A percentile compares a stretch with the other conserved stretches of the same genome.
Evolutionary conservation across 2,113 vertebrate genomes (phyloP).

Genomic region (Psittacara wagleri): DNA sequence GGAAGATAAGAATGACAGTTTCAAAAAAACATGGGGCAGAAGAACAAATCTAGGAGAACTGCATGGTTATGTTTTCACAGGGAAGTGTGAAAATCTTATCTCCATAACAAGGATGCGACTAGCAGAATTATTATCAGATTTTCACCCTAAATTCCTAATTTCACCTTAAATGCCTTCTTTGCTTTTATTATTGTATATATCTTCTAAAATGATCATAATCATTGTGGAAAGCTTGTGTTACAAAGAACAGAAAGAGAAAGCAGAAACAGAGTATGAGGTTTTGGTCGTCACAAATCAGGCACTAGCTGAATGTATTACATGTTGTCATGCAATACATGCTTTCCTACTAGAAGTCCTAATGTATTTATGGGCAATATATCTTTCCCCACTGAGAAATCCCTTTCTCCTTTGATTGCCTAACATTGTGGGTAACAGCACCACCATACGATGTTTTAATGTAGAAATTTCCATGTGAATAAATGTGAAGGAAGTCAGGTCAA

Average conservation of each 20-base stretch:
- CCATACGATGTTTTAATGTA: no score
- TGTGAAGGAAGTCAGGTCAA: not conserved
- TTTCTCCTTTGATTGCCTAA: not conserved
- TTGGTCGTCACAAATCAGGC: not conserved
- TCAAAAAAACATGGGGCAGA: not conserved
- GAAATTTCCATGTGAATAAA: not conserved
- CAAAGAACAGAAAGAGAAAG: not conserved
- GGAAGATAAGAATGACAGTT: not conserved
- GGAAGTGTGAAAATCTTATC: not conserved
- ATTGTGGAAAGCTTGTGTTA: not conserved
- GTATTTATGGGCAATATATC: not conserved
- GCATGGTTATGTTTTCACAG: not conserved
- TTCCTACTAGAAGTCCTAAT: not conserved
- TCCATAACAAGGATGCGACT: not conserved
- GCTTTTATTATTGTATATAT: not conserved
- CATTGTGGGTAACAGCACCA: not conserved
- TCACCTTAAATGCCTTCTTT: not conserved
- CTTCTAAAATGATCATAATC: not conserved
- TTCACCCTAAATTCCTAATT: not conserved
- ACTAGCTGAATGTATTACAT: rapidly evolving
- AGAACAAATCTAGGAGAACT: not conserved
- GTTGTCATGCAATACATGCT: no score
- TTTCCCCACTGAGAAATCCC: not conserved
- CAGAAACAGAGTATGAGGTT: not conserved
- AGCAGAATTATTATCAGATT: not conserved